Conservation (phyloP, 2,888 invertebrate genomes). For the Phania funesta region DNA sequence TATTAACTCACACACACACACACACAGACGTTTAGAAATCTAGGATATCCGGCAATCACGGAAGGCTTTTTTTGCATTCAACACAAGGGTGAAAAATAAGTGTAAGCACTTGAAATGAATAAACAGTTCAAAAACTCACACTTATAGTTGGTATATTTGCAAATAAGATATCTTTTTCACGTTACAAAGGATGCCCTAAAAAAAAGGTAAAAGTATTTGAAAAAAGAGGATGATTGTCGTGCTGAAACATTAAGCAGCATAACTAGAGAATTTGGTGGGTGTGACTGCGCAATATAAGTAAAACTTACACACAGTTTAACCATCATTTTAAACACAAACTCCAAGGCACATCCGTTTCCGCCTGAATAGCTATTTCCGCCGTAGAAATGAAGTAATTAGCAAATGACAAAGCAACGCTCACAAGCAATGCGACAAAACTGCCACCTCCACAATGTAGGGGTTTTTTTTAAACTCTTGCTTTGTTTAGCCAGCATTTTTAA, state of each 20-base stretch:
- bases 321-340: slow-evolving; percentile 38
- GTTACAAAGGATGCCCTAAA: not conserved
- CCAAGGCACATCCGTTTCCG: slow-evolving; percentile 66
- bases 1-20: slow-evolving; percentile 42
- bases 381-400: slow-evolving; percentile 67
- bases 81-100: slow-evolving; percentile 36
- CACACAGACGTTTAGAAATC: slow-evolving; percentile 27
- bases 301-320: slow-evolving; percentile 7
- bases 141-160: slow-evolving; percentile 1
- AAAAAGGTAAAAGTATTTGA: slow-evolving; percentile 21
- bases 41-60: slow-evolving; percentile 66
- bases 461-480: no score
- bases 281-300: slow-evolving; percentile 21
- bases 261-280: slow-evolving; percentile 38
- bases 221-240: slow-evolving; percentile 25
- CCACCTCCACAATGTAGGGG: slow-evolving; percentile 43
- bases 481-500: slow-evolving; percentile 33
- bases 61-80: not conserved
- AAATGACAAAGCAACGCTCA: slow-evolving; percentile 57
- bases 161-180: slow-evolving; percentile 33
- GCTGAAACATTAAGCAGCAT: not conserved
- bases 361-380: slow-evolving; percentile 67
- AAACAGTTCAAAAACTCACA: slow-evolving; percentile 27
- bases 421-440: slow-evolving; percentile 44
- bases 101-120: slow-evolving; percentile 46